Conservation (phyloP, 2,888 invertebrate genomes). For the Lochmaea capreae region DNA sequence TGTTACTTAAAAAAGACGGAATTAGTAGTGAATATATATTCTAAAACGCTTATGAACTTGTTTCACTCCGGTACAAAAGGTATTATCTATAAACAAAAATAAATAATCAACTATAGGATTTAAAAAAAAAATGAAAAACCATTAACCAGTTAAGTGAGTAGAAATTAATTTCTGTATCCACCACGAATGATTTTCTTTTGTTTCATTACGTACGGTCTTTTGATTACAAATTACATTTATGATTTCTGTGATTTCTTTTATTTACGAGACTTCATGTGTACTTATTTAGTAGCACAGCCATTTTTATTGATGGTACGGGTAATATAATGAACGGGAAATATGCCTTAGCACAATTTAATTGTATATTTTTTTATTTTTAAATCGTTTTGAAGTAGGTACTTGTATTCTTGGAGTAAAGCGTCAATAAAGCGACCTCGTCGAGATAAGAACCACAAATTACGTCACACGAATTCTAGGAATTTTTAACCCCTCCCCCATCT, state of each 20-base stretch:
- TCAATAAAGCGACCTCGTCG: no score
- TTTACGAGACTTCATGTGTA: conserved; percentile 5
- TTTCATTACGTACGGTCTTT: conserved; percentile 32
- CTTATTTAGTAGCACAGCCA: neutral
- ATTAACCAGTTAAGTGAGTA: neutral
- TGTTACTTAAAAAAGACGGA: no score
- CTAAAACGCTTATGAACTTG: no score
- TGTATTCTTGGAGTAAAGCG: no score
- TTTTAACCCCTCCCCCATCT: no score
- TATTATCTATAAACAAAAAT: neutral
- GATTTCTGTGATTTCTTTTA: conserved; percentile 35
- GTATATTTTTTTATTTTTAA: neutral
- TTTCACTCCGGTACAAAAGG: no score
- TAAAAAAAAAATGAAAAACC: neutral
- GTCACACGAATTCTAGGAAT: no score
- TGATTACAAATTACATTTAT: conserved; percentile 41
- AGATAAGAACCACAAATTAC: no score
- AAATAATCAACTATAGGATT: neutral
- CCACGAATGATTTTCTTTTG: conserved; percentile 24
- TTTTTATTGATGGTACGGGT: neutral
- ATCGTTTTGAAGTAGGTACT: neutral
- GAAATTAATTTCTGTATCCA: neutral
- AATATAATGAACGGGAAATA: conserved; percentile 1
- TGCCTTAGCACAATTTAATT: neutral
- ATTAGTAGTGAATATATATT: no score